Conservation (phyloP, 2,113 vertebrate genomes). For the Cranoglanis bouderius region DNA sequence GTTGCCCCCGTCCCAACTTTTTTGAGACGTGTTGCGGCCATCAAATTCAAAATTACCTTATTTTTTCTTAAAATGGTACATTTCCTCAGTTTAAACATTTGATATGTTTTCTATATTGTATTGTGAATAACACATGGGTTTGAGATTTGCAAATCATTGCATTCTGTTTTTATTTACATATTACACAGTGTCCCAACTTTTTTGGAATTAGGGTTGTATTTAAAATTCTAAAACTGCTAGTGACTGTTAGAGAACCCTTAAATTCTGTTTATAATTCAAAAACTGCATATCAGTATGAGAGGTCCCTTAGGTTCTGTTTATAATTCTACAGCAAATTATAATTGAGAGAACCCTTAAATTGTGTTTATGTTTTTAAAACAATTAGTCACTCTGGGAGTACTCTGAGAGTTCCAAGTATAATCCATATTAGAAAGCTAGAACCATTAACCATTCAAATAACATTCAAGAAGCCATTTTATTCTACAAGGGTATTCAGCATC, state of each 20-base stretch:
- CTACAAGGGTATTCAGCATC: not conserved
- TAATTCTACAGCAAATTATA: not conserved
- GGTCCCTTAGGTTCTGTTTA: not conserved
- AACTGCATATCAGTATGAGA: not conserved
- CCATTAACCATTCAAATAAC: not conserved
- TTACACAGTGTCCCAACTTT: no score
- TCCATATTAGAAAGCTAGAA: not conserved
- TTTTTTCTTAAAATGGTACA: no score
- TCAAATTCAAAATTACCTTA: no score
- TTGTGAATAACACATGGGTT: no score
- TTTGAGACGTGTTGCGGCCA: no score
- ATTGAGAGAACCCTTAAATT: not conserved
- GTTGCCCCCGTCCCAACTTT: no score
- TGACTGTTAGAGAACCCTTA: not conserved
- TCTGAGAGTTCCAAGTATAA: not conserved
- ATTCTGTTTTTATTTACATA: no score
- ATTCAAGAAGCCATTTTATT: not conserved
- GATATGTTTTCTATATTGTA: no score
- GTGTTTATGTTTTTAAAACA: not conserved
- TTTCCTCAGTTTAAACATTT: no score
- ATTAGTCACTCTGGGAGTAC: not conserved
- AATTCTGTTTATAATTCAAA: not conserved
- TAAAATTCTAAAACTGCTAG: no score
- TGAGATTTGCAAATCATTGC: no score
- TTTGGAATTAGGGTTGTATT: no score